phyloP scores from a whole-genome alignment of 2,888 invertebrate genomes.

The Andrena marginata region DNA sequence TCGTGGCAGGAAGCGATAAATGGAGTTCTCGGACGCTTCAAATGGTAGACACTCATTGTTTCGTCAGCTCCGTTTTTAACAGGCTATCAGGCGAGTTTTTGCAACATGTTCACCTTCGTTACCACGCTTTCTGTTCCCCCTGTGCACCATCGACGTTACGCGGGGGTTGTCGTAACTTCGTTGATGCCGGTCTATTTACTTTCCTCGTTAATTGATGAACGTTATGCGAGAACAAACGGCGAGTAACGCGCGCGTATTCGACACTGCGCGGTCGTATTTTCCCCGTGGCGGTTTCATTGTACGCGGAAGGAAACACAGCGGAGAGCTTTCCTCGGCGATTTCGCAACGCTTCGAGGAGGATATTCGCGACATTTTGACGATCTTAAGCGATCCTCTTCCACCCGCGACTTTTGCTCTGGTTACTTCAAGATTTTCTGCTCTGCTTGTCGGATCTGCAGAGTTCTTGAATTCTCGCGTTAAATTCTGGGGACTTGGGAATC shows the following conservation, averaged over 20 bases:
- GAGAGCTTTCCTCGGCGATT: background rate
- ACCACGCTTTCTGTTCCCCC: slow-evolving; percentile 13
- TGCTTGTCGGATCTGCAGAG: background rate
- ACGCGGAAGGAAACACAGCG: background rate
- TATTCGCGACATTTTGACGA: background rate
- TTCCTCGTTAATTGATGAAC: slow-evolving; percentile 42
- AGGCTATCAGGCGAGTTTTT: slow-evolving; percentile 24
- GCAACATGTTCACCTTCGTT: slow-evolving; percentile 30
- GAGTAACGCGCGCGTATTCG: background rate
- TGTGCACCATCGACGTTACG: background rate
- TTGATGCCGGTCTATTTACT: slow-evolving; percentile 41
- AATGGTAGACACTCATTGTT: slow-evolving; percentile 1
- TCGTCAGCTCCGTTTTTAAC: slow-evolving; percentile 44
- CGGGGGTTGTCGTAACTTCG: slow-evolving; percentile 25
- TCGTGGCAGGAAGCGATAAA: too few relatives aligned
- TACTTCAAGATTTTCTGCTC: background rate
- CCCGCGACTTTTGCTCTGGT: background rate
- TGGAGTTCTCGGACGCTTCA: too few relatives aligned
- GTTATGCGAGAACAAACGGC: slow-evolving; percentile 31
- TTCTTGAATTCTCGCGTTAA: too few relatives aligned
- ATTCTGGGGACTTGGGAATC: too few relatives aligned
- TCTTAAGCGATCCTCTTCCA: background rate
- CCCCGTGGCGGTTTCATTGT: background rate
- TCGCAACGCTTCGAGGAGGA: background rate
- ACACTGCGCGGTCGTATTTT: background rate